These are phyloP conservation scores for Drosophila mercatorum DNA, from an alignment of 2,888 invertebrate genomes.

Conservation along the genomic window DNA sequence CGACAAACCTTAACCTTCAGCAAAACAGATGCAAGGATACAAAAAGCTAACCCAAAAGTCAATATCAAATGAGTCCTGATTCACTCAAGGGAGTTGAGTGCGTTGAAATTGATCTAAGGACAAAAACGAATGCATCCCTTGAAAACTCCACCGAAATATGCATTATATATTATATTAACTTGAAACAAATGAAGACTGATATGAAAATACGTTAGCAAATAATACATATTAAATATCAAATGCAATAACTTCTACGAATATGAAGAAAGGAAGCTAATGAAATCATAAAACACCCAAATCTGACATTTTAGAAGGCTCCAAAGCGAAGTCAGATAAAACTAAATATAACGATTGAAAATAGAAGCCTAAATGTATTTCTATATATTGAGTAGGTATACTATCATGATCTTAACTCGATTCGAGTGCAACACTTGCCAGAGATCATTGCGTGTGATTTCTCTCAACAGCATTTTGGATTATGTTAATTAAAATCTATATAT, in stretches of 20 bases:
- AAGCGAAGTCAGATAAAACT: not conserved
- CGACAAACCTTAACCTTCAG: slow-evolving; percentile 58
- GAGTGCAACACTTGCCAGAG: slow-evolving; percentile 35
- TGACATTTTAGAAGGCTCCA: not conserved
- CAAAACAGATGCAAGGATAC: not conserved
- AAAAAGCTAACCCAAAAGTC: slow-evolving; percentile 18
- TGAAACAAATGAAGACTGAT: slow-evolving; percentile 1
- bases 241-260: too few relatives aligned
- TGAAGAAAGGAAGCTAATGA: not conserved
- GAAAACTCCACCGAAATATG: not conserved
- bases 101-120: not conserved
- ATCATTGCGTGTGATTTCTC: slow-evolving; percentile 46
- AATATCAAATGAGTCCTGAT: slow-evolving; percentile 10
- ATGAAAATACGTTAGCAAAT: not conserved
- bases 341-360: not conserved
- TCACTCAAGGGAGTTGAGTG: slow-evolving; percentile 21
- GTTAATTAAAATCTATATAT: not conserved
- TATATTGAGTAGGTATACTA: slow-evolving; percentile 8
- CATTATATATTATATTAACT: not conserved
- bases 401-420: slow-evolving; percentile 31
- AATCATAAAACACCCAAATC: not conserved
- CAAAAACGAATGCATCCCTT: not conserved
- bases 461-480: slow-evolving; percentile 18
- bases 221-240: not conserved
- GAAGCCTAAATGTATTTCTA: not conserved